These are phyloP conservation scores for Brachyalestes nurse DNA, from an alignment of 2,797 vertebrate species.

Conservation along the genomic window DNA sequence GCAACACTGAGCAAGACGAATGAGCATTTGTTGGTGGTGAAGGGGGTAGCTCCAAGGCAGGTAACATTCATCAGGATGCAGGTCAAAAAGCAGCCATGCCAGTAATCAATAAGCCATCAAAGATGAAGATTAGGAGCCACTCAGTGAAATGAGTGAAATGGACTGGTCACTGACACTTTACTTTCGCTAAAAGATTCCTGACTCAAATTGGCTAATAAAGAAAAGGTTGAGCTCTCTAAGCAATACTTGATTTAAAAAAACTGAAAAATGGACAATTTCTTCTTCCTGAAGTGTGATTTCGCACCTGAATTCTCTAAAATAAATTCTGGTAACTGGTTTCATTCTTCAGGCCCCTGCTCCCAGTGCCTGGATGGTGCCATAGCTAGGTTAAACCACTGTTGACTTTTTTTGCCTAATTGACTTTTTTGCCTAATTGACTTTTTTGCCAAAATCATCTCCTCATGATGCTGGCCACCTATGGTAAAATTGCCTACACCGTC, in stretches of 20 bases:
- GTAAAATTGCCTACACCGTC: no score
- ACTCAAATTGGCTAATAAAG: neutral
- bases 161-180: no score
- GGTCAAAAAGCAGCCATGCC: conserved; percentile 66
- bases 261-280: no score
- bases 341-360: neutral
- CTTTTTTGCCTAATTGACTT: no score
- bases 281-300: no score
- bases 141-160: conserved; percentile 7
- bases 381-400: conserved; percentile 28
- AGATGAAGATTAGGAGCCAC: conserved; percentile 57
- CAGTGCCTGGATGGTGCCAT: neutral
- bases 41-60: conserved; percentile 6
- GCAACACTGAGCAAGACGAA: conserved; percentile 54
- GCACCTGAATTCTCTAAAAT: no score
- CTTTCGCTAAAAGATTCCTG: neutral
- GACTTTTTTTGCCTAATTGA: no score
- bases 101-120: conserved; percentile 73
- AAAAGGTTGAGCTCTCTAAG: no score
- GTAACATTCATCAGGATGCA: conserved; percentile 67
- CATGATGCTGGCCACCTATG: no score
- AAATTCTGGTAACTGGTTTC: neutral
- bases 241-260: no score
- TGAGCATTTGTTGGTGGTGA: conserved; percentile 18
- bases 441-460: no score